A percentile compares a stretch with the other conserved stretches of the same genome.
Conservation (phyloP, 2,888 invertebrate species). For the Conomelus anceps region DNA sequence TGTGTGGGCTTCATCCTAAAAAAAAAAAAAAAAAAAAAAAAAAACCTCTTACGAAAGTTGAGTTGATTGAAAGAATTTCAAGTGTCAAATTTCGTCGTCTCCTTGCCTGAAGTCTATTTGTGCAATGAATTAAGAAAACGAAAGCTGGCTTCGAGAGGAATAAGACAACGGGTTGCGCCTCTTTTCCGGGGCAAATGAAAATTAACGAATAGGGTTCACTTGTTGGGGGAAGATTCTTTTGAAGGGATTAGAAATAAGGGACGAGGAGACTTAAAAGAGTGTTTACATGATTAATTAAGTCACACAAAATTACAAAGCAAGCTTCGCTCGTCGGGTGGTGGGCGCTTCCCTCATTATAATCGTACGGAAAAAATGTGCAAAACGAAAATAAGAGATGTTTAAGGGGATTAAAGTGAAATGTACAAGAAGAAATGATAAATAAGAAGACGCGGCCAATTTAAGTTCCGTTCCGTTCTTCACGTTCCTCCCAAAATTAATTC, state of each 20-base stretch:
- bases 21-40: no score
- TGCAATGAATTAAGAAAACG: not conserved
- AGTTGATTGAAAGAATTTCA: not conserved
- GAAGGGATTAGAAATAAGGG: slow-evolving; percentile 3
- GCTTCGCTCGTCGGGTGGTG: not conserved
- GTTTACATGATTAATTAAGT: slow-evolving; percentile 27
- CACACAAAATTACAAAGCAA: slow-evolving; percentile 27
- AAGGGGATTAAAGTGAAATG: not conserved
- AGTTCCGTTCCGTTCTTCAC: not conserved
- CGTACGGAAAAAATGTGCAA: not conserved
- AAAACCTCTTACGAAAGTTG: no score
- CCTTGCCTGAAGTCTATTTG: not conserved
- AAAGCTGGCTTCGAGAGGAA: not conserved
- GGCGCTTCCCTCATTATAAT: slow-evolving; percentile 1
- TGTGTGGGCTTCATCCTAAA: no score
- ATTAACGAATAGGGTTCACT: not conserved
- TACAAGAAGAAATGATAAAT: not conserved
- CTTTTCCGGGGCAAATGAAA: not conserved
- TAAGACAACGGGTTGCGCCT: not conserved
- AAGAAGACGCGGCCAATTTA: slow-evolving; percentile 2
- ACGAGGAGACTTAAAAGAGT: slow-evolving; percentile 9
- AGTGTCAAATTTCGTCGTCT: not conserved
- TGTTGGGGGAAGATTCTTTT: slow-evolving; percentile 2
- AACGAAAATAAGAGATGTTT: not conserved
- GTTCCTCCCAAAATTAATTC: slow-evolving; percentile 2